Evolutionary conservation across 2,113 vertebrate genomes (phyloP).

Genomic region (Hassar affinis): DNA sequence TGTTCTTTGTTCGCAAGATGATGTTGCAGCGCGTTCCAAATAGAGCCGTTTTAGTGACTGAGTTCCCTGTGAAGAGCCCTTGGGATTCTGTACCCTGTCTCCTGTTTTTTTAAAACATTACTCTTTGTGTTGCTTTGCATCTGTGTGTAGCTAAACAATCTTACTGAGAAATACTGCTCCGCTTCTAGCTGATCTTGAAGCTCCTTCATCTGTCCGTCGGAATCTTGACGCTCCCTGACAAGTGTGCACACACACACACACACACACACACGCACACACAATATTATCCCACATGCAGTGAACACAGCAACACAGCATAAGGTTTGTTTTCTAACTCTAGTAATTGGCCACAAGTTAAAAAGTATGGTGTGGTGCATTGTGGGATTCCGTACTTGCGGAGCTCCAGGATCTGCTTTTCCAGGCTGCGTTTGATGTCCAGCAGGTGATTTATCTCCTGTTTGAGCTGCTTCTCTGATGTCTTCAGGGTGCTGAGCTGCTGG

Average conservation of each 20-base stretch:
- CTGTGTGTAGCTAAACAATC: constrained; percentile 52
- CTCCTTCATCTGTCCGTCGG: constrained; percentile 97
- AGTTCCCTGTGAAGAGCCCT: too few relatives aligned
- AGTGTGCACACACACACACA: background rate
- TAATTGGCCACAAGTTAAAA: too few relatives aligned
- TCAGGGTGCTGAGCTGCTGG: constrained; percentile 88
- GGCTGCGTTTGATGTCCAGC: constrained; percentile 88
- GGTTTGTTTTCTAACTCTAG: background rate
- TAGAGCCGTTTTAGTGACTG: too few relatives aligned
- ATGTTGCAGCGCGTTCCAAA: too few relatives aligned
- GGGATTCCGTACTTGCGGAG: constrained; percentile 85
- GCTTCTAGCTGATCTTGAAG: constrained; percentile 97
- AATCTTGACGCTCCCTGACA: constrained; percentile 90
- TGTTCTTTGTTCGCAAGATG: too few relatives aligned
- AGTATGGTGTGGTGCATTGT: background rate
- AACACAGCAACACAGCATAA: background rate
- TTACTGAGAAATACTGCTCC: constrained; percentile 97
- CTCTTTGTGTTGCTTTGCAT: background rate
- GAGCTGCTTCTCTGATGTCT: constrained; percentile 92
- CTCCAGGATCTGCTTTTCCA: constrained; percentile 96
- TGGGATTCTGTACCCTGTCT: too few relatives aligned
- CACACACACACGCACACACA: background rate
- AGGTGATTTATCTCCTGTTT: constrained; percentile 97
- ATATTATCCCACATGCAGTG: background rate
- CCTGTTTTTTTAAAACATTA: background rate